These are phyloP conservation scores for Prosopocoilus inquinatus DNA, from an alignment of 2,888 invertebrate genomes.

Conservation along the genomic window DNA sequence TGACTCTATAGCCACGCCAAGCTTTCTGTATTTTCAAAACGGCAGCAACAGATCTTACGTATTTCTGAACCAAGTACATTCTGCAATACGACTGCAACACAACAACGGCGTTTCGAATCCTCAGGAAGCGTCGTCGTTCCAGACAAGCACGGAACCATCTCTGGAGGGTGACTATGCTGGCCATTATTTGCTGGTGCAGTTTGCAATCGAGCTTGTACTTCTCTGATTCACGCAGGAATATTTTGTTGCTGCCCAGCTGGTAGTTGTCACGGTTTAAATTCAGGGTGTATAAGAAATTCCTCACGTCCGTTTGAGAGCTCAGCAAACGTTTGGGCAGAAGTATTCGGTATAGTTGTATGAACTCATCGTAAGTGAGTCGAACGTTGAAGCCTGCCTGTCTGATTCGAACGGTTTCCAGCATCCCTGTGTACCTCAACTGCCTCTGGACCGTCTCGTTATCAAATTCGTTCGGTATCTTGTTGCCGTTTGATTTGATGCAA, in stretches of 20 bases:
- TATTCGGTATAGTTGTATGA: conserved; percentile 89
- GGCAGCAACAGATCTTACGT: conserved; percentile 54
- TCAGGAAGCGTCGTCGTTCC: conserved; percentile 74
- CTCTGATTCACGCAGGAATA: conserved; percentile 91
- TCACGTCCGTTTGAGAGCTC: conserved; percentile 83
- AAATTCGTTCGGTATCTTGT: conserved; percentile 89
- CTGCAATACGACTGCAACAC: conserved; percentile 74
- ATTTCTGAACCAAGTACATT: conserved; percentile 62
- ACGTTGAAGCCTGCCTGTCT: conserved; percentile 95
- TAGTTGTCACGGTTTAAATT: conserved; percentile 87
- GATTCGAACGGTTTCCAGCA: conserved; percentile 94
- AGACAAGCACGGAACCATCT: conserved; percentile 84
- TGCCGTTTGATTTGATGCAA: conserved; percentile 94
- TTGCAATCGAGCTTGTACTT: conserved; percentile 89
- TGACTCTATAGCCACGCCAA: conserved; percentile 70
- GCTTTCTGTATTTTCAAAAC: conserved; percentile 72
- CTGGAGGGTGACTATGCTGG: conserved; percentile 88
- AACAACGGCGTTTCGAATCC: conserved; percentile 70
- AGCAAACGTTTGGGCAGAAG: conserved; percentile 82
- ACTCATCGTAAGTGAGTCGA: conserved; percentile 89
- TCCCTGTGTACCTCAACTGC: conserved; percentile 91
- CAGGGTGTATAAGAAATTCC: conserved; percentile 77
- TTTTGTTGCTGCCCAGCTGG: conserved; percentile 84
- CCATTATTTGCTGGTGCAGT: conserved; percentile 91
- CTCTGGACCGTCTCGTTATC: conserved; percentile 91